Percentiles rank a stretch among this genome's conserved stretches.
These are phyloP conservation scores for Xanthia icteritia DNA, from an alignment of 2,888 invertebrate genomes.

Conservation along the genomic window DNA sequence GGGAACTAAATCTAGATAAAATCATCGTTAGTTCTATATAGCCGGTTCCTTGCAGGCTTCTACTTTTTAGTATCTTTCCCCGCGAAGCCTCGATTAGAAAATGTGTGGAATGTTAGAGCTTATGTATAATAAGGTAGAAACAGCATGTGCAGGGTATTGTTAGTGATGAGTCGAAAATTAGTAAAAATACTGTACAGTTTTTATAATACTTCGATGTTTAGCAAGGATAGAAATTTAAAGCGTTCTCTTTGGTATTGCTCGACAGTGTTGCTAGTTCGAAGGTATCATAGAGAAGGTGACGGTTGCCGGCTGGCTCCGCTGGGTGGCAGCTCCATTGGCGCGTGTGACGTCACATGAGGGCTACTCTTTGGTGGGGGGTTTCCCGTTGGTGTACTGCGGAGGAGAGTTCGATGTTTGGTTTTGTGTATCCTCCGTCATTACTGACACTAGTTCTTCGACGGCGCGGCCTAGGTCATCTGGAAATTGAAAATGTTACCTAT, in stretches of 20 bases:
- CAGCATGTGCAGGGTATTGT: constrained; percentile 80
- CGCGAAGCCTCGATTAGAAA: constrained; percentile 78
- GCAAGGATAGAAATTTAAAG: constrained; percentile 67
- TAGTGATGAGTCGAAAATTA: constrained; percentile 90
- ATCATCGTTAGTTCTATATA: constrained; percentile 73
- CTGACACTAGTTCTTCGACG: constrained; percentile 96
- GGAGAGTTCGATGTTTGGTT: constrained; percentile 79
- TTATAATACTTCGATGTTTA: constrained; percentile 60
- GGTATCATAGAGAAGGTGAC: constrained; percentile 55
- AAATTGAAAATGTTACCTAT: constrained; percentile 65
- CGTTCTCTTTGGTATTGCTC: constrained; percentile 72
- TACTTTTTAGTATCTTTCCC: constrained; percentile 71
- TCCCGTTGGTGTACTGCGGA: constrained; percentile 88
- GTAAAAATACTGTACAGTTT: constrained; percentile 71
- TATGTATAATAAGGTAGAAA: constrained; percentile 79
- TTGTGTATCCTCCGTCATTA: constrained; percentile 94
- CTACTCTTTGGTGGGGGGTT: constrained; percentile 82
- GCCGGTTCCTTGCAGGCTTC: constrained; percentile 74
- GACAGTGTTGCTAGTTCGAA: constrained; percentile 85
- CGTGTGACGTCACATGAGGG: constrained; percentile 64
- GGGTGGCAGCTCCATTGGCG: constrained; percentile 75
- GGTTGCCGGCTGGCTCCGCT: constrained; percentile 59
- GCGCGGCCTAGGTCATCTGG: constrained; percentile 96
- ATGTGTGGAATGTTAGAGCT: constrained; percentile 84
- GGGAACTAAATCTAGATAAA: constrained; percentile 75